A percentile compares a stretch with the other conserved stretches of the same genome.
These are phyloP conservation scores for Uria lomvia DNA, from an alignment of 2,113 vertebrate genomes.

Conservation along the genomic window DNA sequence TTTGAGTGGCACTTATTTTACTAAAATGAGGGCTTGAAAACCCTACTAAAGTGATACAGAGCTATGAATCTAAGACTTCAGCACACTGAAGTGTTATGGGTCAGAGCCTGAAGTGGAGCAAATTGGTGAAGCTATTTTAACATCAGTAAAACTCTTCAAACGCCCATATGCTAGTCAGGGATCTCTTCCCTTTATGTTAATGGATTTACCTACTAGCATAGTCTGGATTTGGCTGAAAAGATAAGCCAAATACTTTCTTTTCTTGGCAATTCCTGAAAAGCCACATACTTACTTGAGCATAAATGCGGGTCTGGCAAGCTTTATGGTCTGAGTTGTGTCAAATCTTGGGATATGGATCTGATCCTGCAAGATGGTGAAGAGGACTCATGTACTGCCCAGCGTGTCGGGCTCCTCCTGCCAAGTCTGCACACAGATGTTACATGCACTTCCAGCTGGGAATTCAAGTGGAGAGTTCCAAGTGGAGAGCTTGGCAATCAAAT, in stretches of 20 bases:
- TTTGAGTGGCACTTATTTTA: not conserved
- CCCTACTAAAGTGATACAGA: not conserved
- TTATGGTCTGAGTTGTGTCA: not conserved
- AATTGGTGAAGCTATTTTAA: not conserved
- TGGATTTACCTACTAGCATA: not conserved
- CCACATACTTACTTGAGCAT: not conserved
- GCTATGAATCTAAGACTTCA: not conserved
- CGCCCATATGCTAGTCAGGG: accelerated
- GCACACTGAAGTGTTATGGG: not conserved
- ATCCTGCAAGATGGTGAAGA: constrained; percentile 12
- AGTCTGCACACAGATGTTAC: constrained; percentile 13
- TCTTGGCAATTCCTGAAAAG: constrained; percentile 6
- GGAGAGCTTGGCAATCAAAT: not conserved
- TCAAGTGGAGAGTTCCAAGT: constrained; percentile 2
- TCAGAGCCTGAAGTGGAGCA: not conserved
- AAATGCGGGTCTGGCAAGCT: not conserved
- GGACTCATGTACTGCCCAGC: constrained; percentile 18
- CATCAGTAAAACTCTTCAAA: not conserved
- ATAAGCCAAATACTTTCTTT: not conserved
- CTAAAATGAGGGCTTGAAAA: not conserved
- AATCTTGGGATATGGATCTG: not conserved
- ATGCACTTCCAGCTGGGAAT: not conserved
- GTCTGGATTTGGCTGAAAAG: not conserved
- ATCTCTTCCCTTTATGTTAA: not conserved
- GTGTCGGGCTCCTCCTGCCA: not conserved